phyloP scores from a whole-genome alignment of 1,140 invertebrate species.

The Apolygus lucorum region DNA sequence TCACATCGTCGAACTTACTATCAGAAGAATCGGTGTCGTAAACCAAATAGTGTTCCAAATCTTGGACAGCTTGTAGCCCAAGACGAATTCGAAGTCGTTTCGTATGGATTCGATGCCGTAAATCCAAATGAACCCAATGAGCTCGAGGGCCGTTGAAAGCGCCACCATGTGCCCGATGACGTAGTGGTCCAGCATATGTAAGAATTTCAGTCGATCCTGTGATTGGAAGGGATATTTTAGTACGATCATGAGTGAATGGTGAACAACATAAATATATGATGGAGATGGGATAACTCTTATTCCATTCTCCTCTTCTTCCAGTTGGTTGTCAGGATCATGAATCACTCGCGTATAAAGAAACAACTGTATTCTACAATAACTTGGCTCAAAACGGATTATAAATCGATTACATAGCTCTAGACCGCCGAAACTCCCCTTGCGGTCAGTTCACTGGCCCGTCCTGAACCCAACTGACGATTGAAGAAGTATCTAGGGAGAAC shows the following conservation, averaged over 20 bases:
- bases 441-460: too few species aligned
- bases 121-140: conserved; percentile 43
- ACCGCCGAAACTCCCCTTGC: too few species aligned
- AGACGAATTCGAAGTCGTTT: conserved; percentile 47
- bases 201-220: conserved; percentile 24
- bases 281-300: too few species aligned
- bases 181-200: conserved; percentile 44
- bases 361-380: not conserved
- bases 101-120: conserved; percentile 44
- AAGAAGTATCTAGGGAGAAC: too few species aligned
- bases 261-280: too few species aligned
- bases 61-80: conserved; percentile 42
- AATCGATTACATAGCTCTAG: too few species aligned
- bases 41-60: conserved; percentile 44
- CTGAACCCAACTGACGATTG: too few species aligned
- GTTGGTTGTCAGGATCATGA: too few species aligned
- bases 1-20: conserved; percentile 33
- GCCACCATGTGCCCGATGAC: conserved; percentile 44
- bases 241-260: too few species aligned
- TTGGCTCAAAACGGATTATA: not conserved
- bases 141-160: conserved; percentile 41
- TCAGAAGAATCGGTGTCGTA: conserved; percentile 40
- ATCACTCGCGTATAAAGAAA: not conserved
- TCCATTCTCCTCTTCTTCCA: too few species aligned
- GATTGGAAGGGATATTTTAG: not conserved